Evolutionary conservation across 1,140 invertebrate genomes (phyloP), one percentile per base, ranked within the genome.

Genomic region (Ptiloglossa arizonensis): DNA sequence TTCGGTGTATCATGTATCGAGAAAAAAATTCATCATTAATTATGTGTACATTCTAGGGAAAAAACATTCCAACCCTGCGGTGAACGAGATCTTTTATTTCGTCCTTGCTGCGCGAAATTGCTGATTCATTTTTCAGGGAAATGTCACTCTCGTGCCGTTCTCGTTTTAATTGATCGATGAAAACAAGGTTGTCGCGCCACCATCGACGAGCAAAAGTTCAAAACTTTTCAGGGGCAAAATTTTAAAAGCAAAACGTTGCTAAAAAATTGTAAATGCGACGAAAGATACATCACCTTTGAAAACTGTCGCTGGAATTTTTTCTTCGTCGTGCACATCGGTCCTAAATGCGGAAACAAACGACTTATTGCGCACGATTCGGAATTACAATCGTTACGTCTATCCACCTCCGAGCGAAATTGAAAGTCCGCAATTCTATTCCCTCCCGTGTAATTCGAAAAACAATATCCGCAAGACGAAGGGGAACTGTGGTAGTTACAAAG

Each of bases 111-210:
- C 22, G 5, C 17, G 19, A 6, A 15, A 29, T 19, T 41, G 41
- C 8, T 15, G 19, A n/a, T 22, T 70, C 54, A 70, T 70, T 59
- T 70, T 59, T 59, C 68, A 70, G 27, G 38, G 19, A 17, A 22
- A 11, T 46, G 68, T 46, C 68, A 46, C 19, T 29, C 27, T n/a
- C 54, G 32, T 32, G 27, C 19, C 19, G 67, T 17, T 22, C 52
- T 29, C 38, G 15, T n/a, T 19, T 22, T 70, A 70, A 70, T 59
- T 70, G 68, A 59, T 70, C 54, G 68, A 59, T 59, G 52, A 38
- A 29, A 59, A 57, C 54, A 17, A 17, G 19, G 24, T 44, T 70
- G 46, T 52, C 46, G n/a, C 1, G 11, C 22, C 35, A 13, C 24
- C 6, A 6, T 35, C 17, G 29, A 59, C 5, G 5, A 59, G 27